These are phyloP conservation scores for Phrixothrix hirtus DNA, from an alignment of 2,888 invertebrate species.

Conservation along the genomic window DNA sequence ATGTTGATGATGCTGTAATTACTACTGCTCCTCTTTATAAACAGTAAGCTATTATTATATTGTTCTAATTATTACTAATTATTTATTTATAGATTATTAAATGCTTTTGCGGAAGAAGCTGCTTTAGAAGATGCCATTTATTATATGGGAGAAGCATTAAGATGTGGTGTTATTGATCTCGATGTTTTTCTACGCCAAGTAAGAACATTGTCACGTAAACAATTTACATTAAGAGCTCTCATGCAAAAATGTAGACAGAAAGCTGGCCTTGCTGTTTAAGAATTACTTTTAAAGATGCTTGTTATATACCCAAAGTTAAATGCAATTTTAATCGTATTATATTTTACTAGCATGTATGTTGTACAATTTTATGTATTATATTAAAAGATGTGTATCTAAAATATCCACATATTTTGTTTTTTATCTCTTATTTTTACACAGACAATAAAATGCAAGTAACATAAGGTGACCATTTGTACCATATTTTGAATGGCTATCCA, in stretches of 20 bases:
- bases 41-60: slow-evolving; percentile 67
- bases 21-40: slow-evolving; percentile 95
- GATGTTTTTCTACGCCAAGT: slow-evolving; percentile 97
- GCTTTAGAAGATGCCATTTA: slow-evolving; percentile 98
- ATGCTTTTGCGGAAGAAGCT: slow-evolving; percentile 96
- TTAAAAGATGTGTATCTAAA: neutral
- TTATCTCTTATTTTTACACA: too few relatives aligned
- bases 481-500: too few relatives aligned
- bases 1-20: slow-evolving; percentile 95
- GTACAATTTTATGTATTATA: slow-evolving; percentile 15
- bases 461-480: too few relatives aligned
- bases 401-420: neutral
- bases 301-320: slow-evolving; percentile 7
- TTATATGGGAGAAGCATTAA: slow-evolving; percentile 92
- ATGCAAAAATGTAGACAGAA: slow-evolving; percentile 97
- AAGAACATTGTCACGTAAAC: slow-evolving; percentile 89
- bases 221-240: slow-evolving; percentile 92
- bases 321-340: slow-evolving; percentile 15
- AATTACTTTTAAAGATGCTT: slow-evolving; percentile 8
- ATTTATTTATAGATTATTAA: slow-evolving; percentile 69
- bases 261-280: slow-evolving; percentile 79
- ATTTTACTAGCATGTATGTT: slow-evolving; percentile 19
- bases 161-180: slow-evolving; percentile 90
- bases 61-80: slow-evolving; percentile 5
- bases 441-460: too few relatives aligned